Evolutionary conservation across 2,888 invertebrate genomes (phyloP).

Genomic region (Mycogona germanica): DNA sequence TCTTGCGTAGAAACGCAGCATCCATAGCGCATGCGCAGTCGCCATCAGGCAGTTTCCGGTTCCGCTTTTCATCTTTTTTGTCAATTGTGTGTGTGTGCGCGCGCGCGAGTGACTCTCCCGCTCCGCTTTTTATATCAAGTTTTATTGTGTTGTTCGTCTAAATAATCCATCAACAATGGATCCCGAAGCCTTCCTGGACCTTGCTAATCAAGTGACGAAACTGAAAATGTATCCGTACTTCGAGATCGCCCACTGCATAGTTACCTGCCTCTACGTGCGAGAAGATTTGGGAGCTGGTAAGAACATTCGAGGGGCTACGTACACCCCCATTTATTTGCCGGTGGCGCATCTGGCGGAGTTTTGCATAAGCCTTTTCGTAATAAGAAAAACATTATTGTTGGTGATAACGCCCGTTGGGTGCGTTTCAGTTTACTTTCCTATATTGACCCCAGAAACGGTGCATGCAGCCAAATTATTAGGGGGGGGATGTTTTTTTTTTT

Average conservation of each 20-base stretch:
- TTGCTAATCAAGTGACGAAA: slow-evolving; percentile 98
- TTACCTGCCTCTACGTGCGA: slow-evolving; percentile 86
- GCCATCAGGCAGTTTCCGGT: background rate
- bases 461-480: no score
- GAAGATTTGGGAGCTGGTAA: slow-evolving; percentile 88
- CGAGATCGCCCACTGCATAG: slow-evolving; percentile 91
- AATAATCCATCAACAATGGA: slow-evolving; percentile 50
- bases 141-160: background rate
- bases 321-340: no score
- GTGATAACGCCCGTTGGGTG: no score
- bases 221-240: slow-evolving; percentile 99
- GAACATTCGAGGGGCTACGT: no score
- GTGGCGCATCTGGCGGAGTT: no score
- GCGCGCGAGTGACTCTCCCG: background rate
- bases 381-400: no score
- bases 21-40: background rate
- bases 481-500: no score
- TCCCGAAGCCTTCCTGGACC: slow-evolving; percentile 91
- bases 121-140: background rate
- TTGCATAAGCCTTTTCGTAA: no score
- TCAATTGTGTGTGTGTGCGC: background rate
- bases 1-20: no score
- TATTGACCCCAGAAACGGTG: no score
- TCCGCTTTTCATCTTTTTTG: background rate
- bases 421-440: no score